These are phyloP conservation scores for Taenioides sp. DNA, from an alignment of 2,797 vertebrate genomes.

Conservation along the genomic window DNA sequence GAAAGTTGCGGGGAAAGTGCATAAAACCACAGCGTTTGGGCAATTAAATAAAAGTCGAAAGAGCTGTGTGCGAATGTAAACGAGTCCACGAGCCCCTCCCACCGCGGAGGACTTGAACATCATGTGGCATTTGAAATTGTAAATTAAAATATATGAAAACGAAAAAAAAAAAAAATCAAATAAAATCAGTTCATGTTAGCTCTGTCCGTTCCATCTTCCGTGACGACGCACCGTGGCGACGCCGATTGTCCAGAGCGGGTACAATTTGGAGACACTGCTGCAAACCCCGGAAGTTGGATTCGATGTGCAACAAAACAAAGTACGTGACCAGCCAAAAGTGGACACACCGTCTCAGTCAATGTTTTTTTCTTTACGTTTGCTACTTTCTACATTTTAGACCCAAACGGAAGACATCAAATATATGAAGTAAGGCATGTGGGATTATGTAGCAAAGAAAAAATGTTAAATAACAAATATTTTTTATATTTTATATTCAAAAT, in stretches of 20 bases:
- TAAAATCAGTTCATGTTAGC: constrained; percentile 29
- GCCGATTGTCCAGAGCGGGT: constrained; percentile 75
- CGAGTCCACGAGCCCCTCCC: constrained; percentile 7
- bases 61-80: constrained; percentile 20
- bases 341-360: too few species aligned
- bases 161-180: not conserved
- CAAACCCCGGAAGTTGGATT: constrained; percentile 55
- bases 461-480: too few species aligned
- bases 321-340: not conserved
- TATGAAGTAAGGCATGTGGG: too few species aligned
- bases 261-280: constrained; percentile 44
- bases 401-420: too few species aligned
- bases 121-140: not conserved
- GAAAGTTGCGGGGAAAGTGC: constrained; percentile 54
- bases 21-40: constrained; percentile 38
- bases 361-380: too few species aligned
- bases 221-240: constrained; percentile 12
- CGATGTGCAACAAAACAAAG: constrained; percentile 72
- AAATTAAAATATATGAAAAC: not conserved
- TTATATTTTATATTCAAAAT: too few species aligned
- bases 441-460: too few species aligned
- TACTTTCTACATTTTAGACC: too few species aligned
- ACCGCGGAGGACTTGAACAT: not conserved
- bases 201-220: constrained; percentile 17
- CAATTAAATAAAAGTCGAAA: constrained; percentile 17